phyloP scores from a whole-genome alignment of 1,140 invertebrate species.

The Colletes gigas region DNA sequence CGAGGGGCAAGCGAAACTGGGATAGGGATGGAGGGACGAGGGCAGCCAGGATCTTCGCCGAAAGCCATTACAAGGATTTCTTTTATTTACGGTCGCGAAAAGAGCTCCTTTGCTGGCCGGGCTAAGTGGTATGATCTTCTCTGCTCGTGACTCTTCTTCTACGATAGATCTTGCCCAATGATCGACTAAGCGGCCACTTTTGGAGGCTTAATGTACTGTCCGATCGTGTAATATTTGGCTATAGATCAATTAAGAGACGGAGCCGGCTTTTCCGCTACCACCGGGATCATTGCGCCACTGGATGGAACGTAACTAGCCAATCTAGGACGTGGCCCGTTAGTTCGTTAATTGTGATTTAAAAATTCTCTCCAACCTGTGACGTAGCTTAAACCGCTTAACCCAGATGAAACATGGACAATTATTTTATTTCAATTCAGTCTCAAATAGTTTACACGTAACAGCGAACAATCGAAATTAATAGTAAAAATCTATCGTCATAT shows the following conservation, averaged over 20 bases:
- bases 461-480: too few relatives aligned
- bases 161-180: conserved; percentile 73
- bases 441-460: too few relatives aligned
- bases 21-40: conserved; percentile 35
- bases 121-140: conserved; percentile 74
- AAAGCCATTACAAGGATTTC: conserved; percentile 81
- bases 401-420: too few relatives aligned
- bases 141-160: conserved; percentile 65
- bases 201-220: conserved; percentile 61
- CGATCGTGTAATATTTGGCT: conserved; percentile 74
- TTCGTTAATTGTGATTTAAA: neutral
- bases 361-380: neutral
- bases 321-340: neutral
- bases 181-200: conserved; percentile 69
- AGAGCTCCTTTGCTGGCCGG: conserved; percentile 62
- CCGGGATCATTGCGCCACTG: neutral
- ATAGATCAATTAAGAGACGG: conserved; percentile 78
- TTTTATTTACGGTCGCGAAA: conserved; percentile 80
- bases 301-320: neutral
- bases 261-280: neutral
- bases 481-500: too few relatives aligned
- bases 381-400: too few relatives aligned
- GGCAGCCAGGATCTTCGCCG: conserved; percentile 59
- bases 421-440: too few relatives aligned
- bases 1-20: conserved; percentile 50